Evolutionary conservation across 1,140 invertebrate genomes (phyloP).

Genomic region (Drosophila virilis): DNA sequence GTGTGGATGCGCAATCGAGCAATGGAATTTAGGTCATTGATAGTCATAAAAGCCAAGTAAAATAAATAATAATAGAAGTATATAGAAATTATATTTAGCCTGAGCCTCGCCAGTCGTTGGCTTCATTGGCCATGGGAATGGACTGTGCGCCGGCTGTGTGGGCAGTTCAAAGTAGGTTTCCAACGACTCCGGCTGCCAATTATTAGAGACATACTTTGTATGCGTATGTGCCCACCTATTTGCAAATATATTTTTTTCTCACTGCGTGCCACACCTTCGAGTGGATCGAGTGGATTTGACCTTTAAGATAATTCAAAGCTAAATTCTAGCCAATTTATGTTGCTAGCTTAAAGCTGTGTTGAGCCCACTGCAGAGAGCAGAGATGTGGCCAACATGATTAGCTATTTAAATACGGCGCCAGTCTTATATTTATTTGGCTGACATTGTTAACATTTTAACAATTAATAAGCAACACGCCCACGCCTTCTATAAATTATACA

Average conservation of each 20-base stretch:
- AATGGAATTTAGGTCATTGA: conserved; percentile 50
- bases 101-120: conserved; percentile 11
- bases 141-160: conserved; percentile 29
- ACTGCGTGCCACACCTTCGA: conserved; percentile 48
- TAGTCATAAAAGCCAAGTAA: conserved; percentile 7
- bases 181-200: conserved; percentile 34
- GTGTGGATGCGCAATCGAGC: conserved; percentile 23
- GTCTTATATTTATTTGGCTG: conserved; percentile 18
- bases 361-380: conserved; percentile 18
- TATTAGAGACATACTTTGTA: conserved; percentile 23
- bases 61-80: conserved; percentile 22
- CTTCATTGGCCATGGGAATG: conserved; percentile 44
- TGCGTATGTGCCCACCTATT: conserved; percentile 24
- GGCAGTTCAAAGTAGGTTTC: conserved; percentile 36
- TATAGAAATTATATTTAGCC: conserved; percentile 31
- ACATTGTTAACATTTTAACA: conserved; percentile 53
- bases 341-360: conserved; percentile 26
- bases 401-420: conserved; percentile 50
- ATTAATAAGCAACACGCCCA: conserved; percentile 72
- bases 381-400: conserved; percentile 38
- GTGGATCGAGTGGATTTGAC: conserved; percentile 56
- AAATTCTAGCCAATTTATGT: conserved; percentile 45
- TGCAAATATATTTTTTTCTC: conserved; percentile 13
- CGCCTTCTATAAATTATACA: conserved; percentile 46
- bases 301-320: conserved; percentile 57